Conservation (phyloP, 2,888 invertebrate species). For the Saturnia japonica region DNA sequence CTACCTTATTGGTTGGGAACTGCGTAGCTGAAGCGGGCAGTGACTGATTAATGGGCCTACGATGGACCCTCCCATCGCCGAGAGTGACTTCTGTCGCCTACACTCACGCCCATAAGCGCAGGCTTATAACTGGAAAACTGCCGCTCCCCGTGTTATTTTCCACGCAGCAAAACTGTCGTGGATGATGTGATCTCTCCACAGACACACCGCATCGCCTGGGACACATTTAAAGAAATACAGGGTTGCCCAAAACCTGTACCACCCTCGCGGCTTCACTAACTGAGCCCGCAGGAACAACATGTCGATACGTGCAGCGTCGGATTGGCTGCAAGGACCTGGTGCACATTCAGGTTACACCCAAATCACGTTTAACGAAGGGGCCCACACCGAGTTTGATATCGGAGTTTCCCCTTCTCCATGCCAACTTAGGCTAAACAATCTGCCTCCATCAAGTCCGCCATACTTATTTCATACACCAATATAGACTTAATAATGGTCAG, state of each 20-base stretch:
- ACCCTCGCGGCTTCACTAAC: no score
- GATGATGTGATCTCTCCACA: background rate
- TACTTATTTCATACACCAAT: background rate
- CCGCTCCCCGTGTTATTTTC: no score
- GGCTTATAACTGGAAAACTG: background rate
- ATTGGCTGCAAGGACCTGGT: background rate
- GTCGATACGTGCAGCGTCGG: background rate
- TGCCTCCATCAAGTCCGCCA: no score
- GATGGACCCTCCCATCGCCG: background rate
- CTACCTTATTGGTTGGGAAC: no score
- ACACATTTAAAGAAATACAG: background rate
- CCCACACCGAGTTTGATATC: no score
- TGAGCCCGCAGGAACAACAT: background rate
- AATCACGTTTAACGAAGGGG: no score
- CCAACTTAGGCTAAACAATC: no score
- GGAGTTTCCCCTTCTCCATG: no score
- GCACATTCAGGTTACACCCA: no score
- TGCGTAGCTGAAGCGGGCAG: no score
- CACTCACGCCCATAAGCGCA: background rate
- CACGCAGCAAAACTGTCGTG: background rate
- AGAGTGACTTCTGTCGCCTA: background rate
- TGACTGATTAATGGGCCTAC: no score
- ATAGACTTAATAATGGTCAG: background rate
- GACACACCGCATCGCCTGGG: slow-evolving; percentile 5
- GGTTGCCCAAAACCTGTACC: background rate